Conservation (phyloP, 2,797 vertebrate species). For the Diceros bicornis region DNA sequence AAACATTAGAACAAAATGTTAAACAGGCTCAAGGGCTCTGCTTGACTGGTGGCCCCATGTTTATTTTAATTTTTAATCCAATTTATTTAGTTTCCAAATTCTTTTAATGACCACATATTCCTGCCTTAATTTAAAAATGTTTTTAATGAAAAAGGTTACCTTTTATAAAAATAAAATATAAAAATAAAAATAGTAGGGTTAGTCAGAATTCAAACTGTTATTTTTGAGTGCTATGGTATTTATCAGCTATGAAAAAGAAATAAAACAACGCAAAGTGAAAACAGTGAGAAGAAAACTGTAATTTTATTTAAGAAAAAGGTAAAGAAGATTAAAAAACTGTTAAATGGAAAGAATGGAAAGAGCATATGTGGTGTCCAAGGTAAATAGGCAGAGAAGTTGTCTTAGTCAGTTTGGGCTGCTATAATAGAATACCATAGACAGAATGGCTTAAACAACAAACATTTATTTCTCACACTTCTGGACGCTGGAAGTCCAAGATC, state of each 20-base stretch:
- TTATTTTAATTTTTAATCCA: background rate
- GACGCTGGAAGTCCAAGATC: no score
- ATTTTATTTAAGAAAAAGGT: background rate
- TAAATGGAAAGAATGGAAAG: background rate
- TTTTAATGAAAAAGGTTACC: background rate
- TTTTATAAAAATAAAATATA: background rate
- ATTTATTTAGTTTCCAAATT: background rate
- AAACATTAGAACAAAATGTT: background rate
- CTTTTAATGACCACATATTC: background rate
- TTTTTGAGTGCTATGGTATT: background rate
- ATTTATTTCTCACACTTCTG: no score
- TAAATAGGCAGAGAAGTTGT: background rate
- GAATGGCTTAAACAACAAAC: no score
- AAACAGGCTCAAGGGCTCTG: background rate
- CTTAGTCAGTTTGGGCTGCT: no score
- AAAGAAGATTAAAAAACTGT: background rate
- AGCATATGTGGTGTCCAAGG: rapidly evolving
- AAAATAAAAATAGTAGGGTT: background rate
- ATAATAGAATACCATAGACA: no score
- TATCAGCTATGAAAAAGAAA: background rate
- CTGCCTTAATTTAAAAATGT: background rate
- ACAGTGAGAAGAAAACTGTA: background rate
- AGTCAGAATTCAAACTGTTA: background rate
- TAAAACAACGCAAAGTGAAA: background rate
- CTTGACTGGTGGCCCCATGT: background rate